Evolutionary conservation across 2,888 invertebrate species (phyloP).

Genomic region (Bombyx huttoni): DNA sequence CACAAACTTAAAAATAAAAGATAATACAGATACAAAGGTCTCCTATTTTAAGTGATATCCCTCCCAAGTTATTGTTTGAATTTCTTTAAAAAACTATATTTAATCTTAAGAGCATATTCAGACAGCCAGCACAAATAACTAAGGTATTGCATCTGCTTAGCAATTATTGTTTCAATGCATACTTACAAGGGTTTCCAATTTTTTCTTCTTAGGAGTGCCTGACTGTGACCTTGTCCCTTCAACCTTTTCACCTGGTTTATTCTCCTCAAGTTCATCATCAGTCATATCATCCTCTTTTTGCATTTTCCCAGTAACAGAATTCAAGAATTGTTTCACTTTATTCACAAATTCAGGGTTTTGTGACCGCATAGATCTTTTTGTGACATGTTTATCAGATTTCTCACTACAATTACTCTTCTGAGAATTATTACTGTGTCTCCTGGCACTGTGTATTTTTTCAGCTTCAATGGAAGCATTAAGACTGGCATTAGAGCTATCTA

Average conservation of each 20-base stretch:
- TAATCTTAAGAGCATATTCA: no score
- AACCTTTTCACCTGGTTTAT: constrained; percentile 21
- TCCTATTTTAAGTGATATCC: no score
- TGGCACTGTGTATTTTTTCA: constrained; percentile 33
- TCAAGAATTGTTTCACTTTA: constrained; percentile 74
- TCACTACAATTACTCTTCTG: constrained; percentile 49
- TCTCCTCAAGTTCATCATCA: constrained; percentile 23
- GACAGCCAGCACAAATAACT: not conserved
- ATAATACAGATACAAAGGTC: no score
- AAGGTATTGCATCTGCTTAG: not conserved
- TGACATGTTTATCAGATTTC: constrained; percentile 35
- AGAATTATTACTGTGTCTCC: constrained; percentile 46
- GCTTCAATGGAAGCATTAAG: constrained; percentile 45
- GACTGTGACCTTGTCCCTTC: constrained; percentile 12
- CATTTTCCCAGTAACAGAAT: constrained; percentile 58
- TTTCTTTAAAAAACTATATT: no score
- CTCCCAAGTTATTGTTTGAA: no score
- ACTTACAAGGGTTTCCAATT: constrained; percentile 10
- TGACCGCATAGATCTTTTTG: constrained; percentile 72
- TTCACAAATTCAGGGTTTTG: constrained; percentile 76
- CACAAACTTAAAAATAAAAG: no score
- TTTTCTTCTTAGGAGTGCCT: constrained; percentile 26
- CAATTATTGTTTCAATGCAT: not conserved
- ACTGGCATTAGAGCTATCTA: constrained; percentile 57
- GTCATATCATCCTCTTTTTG: constrained; percentile 38